A percentile compares a stretch with the other conserved stretches of the same genome.
Conservation (phyloP, 2,797 vertebrate genomes). For the Notamacropus eugenii region DNA sequence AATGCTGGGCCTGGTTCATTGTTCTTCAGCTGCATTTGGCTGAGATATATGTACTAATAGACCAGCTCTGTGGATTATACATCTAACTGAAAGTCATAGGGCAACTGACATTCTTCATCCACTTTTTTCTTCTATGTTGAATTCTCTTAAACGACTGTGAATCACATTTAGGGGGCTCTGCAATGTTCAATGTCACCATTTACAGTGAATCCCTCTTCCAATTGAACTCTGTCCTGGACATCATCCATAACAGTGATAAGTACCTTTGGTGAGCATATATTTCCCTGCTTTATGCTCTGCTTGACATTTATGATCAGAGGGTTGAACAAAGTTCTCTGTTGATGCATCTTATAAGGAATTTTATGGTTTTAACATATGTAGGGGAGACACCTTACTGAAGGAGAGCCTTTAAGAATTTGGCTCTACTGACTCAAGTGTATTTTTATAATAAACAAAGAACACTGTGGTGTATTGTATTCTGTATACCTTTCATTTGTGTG, state of each 20-base stretch:
- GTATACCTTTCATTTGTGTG: neutral
- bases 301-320: neutral
- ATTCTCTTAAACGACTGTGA: neutral
- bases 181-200: neutral
- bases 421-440: neutral
- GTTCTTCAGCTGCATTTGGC: neutral
- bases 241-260: neutral
- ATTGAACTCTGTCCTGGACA: neutral
- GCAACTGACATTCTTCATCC: neutral
- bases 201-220: neutral
- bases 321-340: neutral
- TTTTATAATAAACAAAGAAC: constrained; percentile 1
- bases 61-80: neutral
- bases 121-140: neutral
- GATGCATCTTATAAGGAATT: neutral
- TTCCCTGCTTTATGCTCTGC: neutral
- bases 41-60: neutral
- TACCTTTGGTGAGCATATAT: neutral
- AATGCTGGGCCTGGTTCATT: neutral
- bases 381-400: neutral
- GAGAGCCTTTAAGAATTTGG: neutral
- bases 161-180: neutral
- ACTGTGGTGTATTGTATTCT: neutral
- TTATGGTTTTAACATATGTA: neutral
- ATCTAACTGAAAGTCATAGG: neutral